Evolutionary conservation across 2,113 vertebrate species (phyloP).

Genomic region (Neodon shergylaensis): DNA sequence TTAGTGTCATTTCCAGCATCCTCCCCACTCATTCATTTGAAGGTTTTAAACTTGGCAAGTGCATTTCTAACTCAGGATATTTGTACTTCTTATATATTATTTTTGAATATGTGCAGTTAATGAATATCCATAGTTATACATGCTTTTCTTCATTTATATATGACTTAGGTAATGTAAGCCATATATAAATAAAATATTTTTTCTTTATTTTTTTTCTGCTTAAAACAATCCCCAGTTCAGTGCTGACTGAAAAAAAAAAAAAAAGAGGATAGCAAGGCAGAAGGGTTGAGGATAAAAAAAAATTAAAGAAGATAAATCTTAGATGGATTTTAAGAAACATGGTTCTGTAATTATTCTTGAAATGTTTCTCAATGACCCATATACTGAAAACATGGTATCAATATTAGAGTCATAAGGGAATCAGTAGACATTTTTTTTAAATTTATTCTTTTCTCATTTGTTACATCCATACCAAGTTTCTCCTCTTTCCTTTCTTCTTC

Average conservation of each 20-base stretch:
- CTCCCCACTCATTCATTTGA: neutral
- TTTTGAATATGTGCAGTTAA: neutral
- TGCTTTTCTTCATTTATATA: neutral
- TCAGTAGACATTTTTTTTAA: neutral
- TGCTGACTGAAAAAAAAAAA: neutral
- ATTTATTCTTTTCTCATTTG: neutral
- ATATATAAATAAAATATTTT: neutral
- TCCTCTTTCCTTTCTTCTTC: neutral
- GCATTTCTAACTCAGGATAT: neutral
- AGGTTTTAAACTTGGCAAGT: neutral
- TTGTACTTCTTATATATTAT: neutral
- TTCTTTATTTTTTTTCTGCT: neutral
- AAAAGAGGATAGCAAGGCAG: neutral
- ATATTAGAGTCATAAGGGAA: neutral
- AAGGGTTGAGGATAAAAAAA: too few relatives aligned
- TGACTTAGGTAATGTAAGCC: neutral
- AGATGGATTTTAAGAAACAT: neutral
- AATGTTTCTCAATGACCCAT: neutral
- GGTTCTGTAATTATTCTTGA: neutral
- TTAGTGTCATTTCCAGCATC: neutral
- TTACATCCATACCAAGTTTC: neutral
- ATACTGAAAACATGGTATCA: neutral
- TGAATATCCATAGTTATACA: neutral
- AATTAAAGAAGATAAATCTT: neutral
- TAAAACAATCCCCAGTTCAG: neutral